Evolutionary conservation across 2,888 invertebrate genomes (phyloP).

Genomic region (Iphiclides podalirius): DNA sequence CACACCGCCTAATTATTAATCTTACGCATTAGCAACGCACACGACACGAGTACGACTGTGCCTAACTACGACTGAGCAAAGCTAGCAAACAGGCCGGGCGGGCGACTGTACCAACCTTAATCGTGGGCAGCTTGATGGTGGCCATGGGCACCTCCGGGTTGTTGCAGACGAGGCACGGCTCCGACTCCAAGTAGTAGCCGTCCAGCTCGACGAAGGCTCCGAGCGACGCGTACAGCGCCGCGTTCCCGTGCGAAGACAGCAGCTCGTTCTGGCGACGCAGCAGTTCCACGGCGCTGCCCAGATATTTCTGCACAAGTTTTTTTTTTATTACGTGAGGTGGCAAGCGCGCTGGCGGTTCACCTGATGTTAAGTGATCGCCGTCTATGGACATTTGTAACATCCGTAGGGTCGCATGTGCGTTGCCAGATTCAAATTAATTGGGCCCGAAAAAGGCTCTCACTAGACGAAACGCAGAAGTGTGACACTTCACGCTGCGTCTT

Average conservation of each 20-base stretch:
- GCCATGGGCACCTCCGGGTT: constrained; percentile 97
- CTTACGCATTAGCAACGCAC: constrained; percentile 7
- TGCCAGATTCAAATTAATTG: too few relatives aligned
- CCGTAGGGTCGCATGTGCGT: too few relatives aligned
- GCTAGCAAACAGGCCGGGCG: background rate
- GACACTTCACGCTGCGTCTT: too few relatives aligned
- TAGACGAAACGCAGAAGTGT: too few relatives aligned
- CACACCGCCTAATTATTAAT: too few relatives aligned
- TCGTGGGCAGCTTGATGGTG: constrained; percentile 94
- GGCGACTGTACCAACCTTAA: constrained; percentile 83
- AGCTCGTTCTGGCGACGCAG: constrained; percentile 93
- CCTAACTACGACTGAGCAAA: constrained; percentile 5
- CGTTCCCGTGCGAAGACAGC: constrained; percentile 95
- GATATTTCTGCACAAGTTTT: constrained; percentile 82
- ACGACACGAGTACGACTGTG: constrained; percentile 5
- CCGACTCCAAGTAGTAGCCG: constrained; percentile 97
- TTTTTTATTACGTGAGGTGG: too few relatives aligned
- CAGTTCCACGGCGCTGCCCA: constrained; percentile 92
- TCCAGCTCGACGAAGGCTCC: constrained; percentile 97
- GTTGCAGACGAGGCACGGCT: constrained; percentile 98
- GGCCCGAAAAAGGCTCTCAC: too few relatives aligned
- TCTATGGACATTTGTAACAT: too few relatives aligned
- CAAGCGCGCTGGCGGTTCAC: too few relatives aligned
- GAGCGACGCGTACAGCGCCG: constrained; percentile 93
- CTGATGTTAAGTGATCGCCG: too few relatives aligned